Evolutionary conservation across 1,140 invertebrate genomes (phyloP), one percentile per base, ranked within the genome.

Genomic region (Drosophila carrolli): DNA sequence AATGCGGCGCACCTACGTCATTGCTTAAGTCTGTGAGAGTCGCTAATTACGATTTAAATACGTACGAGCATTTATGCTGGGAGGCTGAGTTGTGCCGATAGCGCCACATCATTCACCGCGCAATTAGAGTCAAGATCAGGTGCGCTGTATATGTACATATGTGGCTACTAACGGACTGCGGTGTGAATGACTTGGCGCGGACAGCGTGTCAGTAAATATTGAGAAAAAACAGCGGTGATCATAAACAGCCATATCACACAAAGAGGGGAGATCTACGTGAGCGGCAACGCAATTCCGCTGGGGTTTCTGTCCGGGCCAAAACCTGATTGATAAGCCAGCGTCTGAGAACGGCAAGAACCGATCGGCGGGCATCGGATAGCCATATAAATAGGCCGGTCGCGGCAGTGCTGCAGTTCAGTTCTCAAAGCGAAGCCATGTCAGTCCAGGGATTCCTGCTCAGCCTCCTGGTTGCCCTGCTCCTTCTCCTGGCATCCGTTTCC

Each of bases 121-220:
- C 62, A 53, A 55, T 62, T 63, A 40, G 38, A 58, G 41, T 19
- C 41, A 50, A 67, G 50, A 63, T 57, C 62, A 44, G 57, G 29
- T 44, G 44, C 43, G 29, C 40, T 16, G 58, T 48, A 35, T 27
- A 32, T 9, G 27, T 16, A 43, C 10, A n/a, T 44, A 53, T 29
- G 4, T 58, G 57, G 48, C 16, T n/a, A n/a, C n/a, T 80, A 75
- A 61, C 68, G 75, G 61, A 38, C 43, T 54, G 40, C 54, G 60
- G 70, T 71, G 82, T 85, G 82, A 85, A 85, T 85, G 82, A 85
- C 83, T 71, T 85, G 57, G 55, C 57, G 57, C 56, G 59, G 80
- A 47, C 76, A 47, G 23, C 56, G 72, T 59, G 67, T 76, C 73
- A 58, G 73, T 76, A 66, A 76, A 76, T 76, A 59, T 76, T 48